Evolutionary conservation across 2,113 vertebrate species (phyloP).

Genomic region (Colaptes auratus): DNA sequence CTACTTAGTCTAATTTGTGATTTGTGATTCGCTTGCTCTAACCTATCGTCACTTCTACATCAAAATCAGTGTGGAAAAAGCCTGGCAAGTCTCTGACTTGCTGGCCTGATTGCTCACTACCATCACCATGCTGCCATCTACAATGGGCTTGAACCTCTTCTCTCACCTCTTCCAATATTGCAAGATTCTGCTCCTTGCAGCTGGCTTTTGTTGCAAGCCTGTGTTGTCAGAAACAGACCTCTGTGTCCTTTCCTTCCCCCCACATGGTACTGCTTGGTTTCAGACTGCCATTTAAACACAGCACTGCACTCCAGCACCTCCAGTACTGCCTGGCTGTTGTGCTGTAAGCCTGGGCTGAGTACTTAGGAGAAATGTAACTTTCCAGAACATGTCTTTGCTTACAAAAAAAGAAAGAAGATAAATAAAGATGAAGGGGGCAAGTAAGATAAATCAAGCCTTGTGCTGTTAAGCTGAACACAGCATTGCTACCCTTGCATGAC

Average conservation of each 20-base stretch:
- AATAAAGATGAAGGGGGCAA: not conserved
- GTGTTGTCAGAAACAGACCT: not conserved
- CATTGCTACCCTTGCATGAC: not conserved
- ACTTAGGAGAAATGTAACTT: not conserved
- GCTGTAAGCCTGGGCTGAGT: fast-evolving
- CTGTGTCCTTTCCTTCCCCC: not conserved
- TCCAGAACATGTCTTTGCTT: not conserved
- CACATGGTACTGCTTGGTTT: not conserved
- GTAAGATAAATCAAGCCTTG: not conserved
- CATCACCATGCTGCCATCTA: not conserved
- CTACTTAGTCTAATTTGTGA: not conserved
- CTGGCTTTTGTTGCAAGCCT: not conserved
- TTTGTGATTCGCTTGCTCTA: not conserved
- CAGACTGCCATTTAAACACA: fast-evolving
- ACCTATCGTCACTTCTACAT: not conserved
- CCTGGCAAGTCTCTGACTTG: slow-evolving; percentile 7
- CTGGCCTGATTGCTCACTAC: not conserved
- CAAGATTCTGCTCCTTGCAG: not conserved
- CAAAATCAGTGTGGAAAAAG: slow-evolving; percentile 25
- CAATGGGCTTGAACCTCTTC: not conserved
- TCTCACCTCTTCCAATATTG: not conserved
- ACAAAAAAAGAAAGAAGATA: not conserved
- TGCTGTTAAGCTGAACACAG: not conserved
- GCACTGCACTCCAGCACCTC: not conserved
- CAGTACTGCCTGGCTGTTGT: fast-evolving